Base-by-base conservation (phyloP, 2,888 invertebrate species). In the Villa cingulata region DNA sequence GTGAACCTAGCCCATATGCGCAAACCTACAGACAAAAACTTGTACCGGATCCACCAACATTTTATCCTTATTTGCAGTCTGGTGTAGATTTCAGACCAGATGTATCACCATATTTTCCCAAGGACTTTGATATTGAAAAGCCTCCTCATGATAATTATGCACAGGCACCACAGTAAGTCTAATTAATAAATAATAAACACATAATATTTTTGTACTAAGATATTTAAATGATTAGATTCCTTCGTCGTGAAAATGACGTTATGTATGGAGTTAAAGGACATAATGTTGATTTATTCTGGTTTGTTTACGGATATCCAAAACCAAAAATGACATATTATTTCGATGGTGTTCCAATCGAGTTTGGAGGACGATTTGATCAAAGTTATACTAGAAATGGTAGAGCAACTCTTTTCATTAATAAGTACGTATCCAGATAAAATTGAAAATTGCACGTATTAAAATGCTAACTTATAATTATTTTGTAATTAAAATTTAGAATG, bases 251-350 rank as follows among this genome's bases (percentile, higher is more conserved):
- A 61, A 74, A 83, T 57, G 89, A 90, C 55, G 78, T 81, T 0
- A 86, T 91, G 58, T 96, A 92, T 64, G 96, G 92, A 1, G 86
- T 92, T 10, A 90, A 91, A 64, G 86, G 87, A 23, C 90, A 92
- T 64, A 90, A 89, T 57, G 81, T 83, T 16, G 89, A 84, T 62
- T 72, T 98, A 47, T 86, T 87, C 70, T 90, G 95, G 84, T 92
- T 88, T 67, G 88, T 96, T 15, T 90, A 91, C 63, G 96, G 95
- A 0, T 94, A 92, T 70, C 97, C 97, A 0, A 91, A 92, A 65
- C 97, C 97, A 3, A 86, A 82, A 64, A 86, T 96, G 78, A 78
- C 79, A 4, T 96, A 87, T 72, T 86, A 81, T 64, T 90, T 86
- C 71, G 84, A 91, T 59, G 89, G 86, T 55, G 79, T 85, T 59